These are phyloP conservation scores for Microplitis manilae DNA, from an alignment of 2,888 invertebrate genomes.

Conservation along the genomic window DNA sequence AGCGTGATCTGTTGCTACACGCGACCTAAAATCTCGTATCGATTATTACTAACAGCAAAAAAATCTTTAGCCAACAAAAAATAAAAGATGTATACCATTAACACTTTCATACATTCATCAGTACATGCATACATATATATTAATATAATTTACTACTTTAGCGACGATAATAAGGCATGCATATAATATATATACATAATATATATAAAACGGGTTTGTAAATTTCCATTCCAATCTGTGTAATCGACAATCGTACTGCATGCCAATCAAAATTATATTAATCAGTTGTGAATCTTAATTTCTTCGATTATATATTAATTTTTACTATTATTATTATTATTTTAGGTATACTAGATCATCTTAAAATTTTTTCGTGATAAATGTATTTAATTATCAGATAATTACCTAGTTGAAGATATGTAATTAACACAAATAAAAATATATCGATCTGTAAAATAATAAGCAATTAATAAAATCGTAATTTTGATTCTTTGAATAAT, in stretches of 20 bases:
- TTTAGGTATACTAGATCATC: neutral
- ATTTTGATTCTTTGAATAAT: neutral
- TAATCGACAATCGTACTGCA: neutral
- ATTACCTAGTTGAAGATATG: no score
- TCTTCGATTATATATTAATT: neutral
- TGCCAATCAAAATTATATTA: conserved; percentile 6
- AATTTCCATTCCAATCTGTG: conserved; percentile 16
- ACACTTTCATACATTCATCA: neutral
- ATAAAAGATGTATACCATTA: neutral
- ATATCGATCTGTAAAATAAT: neutral
- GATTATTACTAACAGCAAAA: neutral
- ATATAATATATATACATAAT: neutral
- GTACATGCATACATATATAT: neutral
- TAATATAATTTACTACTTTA: neutral
- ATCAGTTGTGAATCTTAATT: neutral
- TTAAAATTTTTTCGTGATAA: neutral
- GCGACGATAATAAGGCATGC: neutral
- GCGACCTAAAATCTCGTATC: neutral
- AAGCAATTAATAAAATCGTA: neutral
- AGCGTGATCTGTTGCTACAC: neutral
- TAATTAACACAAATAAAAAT: no score
- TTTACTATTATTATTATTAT: neutral
- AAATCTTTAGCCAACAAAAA: neutral
- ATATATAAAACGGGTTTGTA: neutral
- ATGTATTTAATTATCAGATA: neutral